These are phyloP conservation scores for Camponotus floridanus DNA, from an alignment of 1,140 invertebrate genomes.

Conservation along the genomic window DNA sequence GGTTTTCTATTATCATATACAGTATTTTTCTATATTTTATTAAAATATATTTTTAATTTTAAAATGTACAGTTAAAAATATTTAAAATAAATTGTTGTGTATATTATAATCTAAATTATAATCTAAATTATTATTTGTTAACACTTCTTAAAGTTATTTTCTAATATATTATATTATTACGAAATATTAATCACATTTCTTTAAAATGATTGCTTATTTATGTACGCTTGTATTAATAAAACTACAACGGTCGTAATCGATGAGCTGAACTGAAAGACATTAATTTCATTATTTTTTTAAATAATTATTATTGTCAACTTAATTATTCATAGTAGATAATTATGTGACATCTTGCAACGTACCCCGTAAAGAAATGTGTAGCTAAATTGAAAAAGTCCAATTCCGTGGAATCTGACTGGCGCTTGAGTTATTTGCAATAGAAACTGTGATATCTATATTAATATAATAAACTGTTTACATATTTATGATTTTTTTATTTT, in stretches of 20 bases:
- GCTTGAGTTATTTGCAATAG: background rate
- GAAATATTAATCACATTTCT: background rate
- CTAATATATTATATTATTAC: background rate
- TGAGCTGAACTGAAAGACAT: conserved; percentile 16
- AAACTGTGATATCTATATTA: conserved; percentile 3
- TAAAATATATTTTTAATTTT: too few relatives aligned
- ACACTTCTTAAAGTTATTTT: background rate
- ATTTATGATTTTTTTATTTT: background rate
- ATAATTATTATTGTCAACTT: background rate
- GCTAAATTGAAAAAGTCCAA: conserved; percentile 29
- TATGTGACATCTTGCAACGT: background rate
- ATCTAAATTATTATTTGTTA: background rate
- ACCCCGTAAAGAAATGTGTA: conserved; percentile 6
- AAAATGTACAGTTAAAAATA: too few relatives aligned
- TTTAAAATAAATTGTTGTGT: background rate
- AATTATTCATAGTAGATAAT: background rate
- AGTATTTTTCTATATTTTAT: too few relatives aligned
- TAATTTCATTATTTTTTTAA: background rate
- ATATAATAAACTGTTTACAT: background rate
- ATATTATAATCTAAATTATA: background rate
- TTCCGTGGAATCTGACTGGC: conserved; percentile 17
- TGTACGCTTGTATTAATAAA: background rate
- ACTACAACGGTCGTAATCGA: background rate
- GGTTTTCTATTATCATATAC: too few relatives aligned
- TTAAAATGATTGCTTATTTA: background rate